Conservation (phyloP, 2,888 invertebrate species). For the Uloborus plumipes region DNA sequence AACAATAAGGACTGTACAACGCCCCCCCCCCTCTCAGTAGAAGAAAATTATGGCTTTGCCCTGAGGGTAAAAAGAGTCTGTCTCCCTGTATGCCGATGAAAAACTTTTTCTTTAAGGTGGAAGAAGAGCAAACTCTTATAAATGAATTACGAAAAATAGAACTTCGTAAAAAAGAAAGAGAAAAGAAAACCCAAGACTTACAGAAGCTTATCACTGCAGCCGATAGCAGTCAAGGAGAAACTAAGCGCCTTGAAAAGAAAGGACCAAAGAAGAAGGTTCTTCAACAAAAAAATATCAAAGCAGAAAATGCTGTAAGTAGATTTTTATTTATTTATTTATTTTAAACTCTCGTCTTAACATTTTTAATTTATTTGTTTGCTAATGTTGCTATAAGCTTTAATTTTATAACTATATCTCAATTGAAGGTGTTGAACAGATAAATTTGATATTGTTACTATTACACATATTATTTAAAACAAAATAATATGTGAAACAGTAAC, state of each 20-base stretch:
- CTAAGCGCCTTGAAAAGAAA: slow-evolving; percentile 70
- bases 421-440: too few relatives aligned
- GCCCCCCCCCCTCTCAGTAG: too few relatives aligned
- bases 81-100: too few relatives aligned
- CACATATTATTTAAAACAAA: too few relatives aligned
- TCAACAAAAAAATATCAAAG: slow-evolving; percentile 73
- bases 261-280: slow-evolving; percentile 71
- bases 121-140: slow-evolving; percentile 93
- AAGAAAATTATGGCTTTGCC: too few relatives aligned
- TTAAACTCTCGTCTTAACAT: neutral
- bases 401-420: too few relatives aligned
- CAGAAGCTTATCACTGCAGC: slow-evolving; percentile 96
- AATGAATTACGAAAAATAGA: slow-evolving; percentile 95
- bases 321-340: neutral
- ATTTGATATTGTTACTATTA: too few relatives aligned
- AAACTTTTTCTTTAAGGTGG: slow-evolving; percentile 76
- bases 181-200: slow-evolving; percentile 97
- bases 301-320: slow-evolving; percentile 66
- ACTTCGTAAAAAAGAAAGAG: slow-evolving; percentile 94
- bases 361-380: neutral
- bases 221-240: slow-evolving; percentile 72
- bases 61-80: too few relatives aligned
- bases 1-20: too few relatives aligned
- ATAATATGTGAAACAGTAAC: too few relatives aligned
- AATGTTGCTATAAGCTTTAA: too few relatives aligned